These are phyloP conservation scores for Clupea harengus DNA, from an alignment of 2,113 vertebrate species.

Conservation along the genomic window DNA sequence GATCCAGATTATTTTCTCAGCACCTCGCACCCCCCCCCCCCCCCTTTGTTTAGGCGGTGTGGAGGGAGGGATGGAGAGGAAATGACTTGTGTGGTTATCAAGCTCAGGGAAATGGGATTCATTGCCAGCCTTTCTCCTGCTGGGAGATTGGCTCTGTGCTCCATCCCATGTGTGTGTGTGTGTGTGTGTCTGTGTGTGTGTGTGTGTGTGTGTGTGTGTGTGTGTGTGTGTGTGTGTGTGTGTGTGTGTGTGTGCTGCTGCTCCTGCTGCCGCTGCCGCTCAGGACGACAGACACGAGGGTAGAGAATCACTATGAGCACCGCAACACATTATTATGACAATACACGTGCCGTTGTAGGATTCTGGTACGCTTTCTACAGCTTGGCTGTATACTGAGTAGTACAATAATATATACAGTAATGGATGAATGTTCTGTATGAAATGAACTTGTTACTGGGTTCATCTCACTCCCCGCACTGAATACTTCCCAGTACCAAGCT, in stretches of 20 bases:
- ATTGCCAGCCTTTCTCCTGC: conserved; percentile 62
- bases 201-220: background rate
- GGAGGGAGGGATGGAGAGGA: conserved; percentile 62
- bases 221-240: background rate
- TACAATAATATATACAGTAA: too few species aligned
- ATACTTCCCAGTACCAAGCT: too few species aligned
- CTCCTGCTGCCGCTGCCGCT: too few species aligned
- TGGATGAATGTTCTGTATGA: too few species aligned
- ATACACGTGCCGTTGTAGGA: background rate
- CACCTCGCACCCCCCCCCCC: conserved; percentile 32
- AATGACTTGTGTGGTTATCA: conserved; percentile 68
- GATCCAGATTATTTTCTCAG: conserved; percentile 45
- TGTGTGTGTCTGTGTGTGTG: background rate
- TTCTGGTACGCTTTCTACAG: background rate
- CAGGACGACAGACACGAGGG: background rate
- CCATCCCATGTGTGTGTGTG: background rate
- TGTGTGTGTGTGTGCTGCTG: background rate
- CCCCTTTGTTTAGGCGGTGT: conserved; percentile 60
- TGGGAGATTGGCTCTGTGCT: background rate
- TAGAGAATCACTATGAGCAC: background rate
- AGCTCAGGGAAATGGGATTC: conserved; percentile 70
- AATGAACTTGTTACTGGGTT: too few species aligned
- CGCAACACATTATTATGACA: background rate
- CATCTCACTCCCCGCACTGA: too few species aligned
- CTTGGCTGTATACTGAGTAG: too few species aligned